Evolutionary conservation across 2,797 vertebrate genomes (phyloP).

Genomic region (Oophaga sylvatica): DNA sequence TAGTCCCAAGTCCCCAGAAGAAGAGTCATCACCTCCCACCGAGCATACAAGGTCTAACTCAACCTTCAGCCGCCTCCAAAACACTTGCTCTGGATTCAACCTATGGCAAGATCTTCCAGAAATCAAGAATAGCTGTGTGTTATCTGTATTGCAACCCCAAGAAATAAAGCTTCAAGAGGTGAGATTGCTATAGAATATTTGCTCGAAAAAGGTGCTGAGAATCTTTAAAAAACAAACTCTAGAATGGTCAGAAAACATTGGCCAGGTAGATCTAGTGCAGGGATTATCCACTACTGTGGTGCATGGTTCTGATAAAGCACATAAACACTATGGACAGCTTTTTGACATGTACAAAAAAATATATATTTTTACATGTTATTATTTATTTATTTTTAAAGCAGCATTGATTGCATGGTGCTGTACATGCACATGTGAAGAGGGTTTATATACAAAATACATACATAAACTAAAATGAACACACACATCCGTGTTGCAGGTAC

Average conservation of each 20-base stretch:
- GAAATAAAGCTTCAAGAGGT: slow-evolving; percentile 95
- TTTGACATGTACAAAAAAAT: no score
- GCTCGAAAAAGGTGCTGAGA: not conserved
- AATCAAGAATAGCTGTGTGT: slow-evolving; percentile 84
- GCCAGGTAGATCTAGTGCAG: not conserved
- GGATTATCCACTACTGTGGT: no score
- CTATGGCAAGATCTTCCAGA: slow-evolving; percentile 93
- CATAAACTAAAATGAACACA: no score
- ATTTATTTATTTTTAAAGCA: no score
- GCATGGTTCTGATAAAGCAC: no score
- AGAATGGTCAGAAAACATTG: not conserved
- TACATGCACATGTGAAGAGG: no score
- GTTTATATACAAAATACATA: no score
- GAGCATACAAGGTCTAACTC: slow-evolving; percentile 69
- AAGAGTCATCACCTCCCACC: slow-evolving; percentile 66
- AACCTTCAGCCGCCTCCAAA: slow-evolving; percentile 77
- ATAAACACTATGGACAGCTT: no score
- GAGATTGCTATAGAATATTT: slow-evolving; percentile 45
- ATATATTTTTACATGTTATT: no score
- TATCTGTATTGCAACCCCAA: slow-evolving; percentile 80
- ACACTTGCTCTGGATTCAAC: slow-evolving; percentile 80
- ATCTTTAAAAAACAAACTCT: not conserved
- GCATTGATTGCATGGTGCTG: no score
- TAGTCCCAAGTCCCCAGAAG: slow-evolving; percentile 60
- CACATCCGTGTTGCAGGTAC: no score